Base-by-base conservation (phyloP, 2,888 invertebrate genomes). In the Ferdinandea cuprea region DNA sequence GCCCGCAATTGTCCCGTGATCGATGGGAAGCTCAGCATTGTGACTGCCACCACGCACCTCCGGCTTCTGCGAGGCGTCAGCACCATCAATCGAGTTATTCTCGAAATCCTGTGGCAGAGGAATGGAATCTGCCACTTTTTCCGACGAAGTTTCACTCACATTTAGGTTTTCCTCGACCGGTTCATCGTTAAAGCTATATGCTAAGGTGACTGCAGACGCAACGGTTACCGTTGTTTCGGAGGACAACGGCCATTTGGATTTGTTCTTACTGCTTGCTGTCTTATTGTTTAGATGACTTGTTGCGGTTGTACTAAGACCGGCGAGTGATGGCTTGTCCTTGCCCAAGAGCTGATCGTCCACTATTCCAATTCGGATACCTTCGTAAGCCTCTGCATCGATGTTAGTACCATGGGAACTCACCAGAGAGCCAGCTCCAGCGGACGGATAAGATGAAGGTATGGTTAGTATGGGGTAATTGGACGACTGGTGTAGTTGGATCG, bases 41-140 rank as follows among this genome's bases (percentile, higher is more conserved):
- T 68, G 63, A 40, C 17, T 66, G 6, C 5, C 21, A 2, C 35
- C 13, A 19, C 54, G 71, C 1, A 17, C 1, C 7, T 83, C 81
- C 3, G 50, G 42, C 11, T 83, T 83, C 9, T 78, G 78, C 2
- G 56, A 56, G 2, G 89, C 88, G 52, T 89, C 89, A 1, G 87
- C 71, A 3, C 81, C 88, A 58, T 91, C 91, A 6, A 91, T 91
- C 5, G 91, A 90, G 77, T 91, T 91, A 63, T 89, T 90, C 74
- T 90, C 90, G 58, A 90, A 90, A 58, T 91, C 90, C 73, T 89
- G 90, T 8, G 89, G 87, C 30, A 89, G 65, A 1, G 88, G 85
- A 13, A 89, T 86, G 0, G 86, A 77, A 37, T 88, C 88, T 0
- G 88, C 59, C 1, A 87, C 88, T 68, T 89, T 89, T 68, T 90